These are phyloP conservation scores for Drosophila ficusphila DNA, from an alignment of 1,140 invertebrate genomes.

Conservation along the genomic window DNA sequence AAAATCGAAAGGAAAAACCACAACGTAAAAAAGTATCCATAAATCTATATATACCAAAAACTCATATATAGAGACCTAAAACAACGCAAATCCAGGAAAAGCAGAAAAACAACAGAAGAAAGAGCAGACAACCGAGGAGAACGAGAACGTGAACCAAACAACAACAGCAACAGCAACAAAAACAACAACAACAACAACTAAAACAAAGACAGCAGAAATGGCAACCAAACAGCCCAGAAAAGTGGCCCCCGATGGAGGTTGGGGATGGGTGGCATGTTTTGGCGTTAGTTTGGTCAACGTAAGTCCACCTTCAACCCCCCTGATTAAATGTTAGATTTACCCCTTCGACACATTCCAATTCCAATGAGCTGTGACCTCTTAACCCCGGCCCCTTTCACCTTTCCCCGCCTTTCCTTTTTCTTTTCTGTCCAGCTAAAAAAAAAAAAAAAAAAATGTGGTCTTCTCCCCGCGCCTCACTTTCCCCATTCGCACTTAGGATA, in stretches of 20 bases:
- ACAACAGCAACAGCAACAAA: background rate
- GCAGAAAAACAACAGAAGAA: constrained; percentile 19
- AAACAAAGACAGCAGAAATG: constrained; percentile 46
- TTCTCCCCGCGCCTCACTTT: background rate
- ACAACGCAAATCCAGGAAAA: constrained; percentile 32
- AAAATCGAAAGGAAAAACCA: constrained; percentile 11
- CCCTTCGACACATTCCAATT: background rate
- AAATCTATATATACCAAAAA: constrained; percentile 42
- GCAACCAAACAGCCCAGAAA: constrained; percentile 78
- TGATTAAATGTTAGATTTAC: background rate
- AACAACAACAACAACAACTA: too few species aligned
- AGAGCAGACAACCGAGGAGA: constrained; percentile 23
- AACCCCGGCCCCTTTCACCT: too few species aligned
- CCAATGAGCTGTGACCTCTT: constrained; percentile 19
- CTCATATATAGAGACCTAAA: constrained; percentile 47
- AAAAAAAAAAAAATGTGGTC: too few species aligned
- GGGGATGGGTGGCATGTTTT: constrained; percentile 92
- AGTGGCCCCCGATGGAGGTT: constrained; percentile 86
- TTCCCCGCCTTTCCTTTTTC: too few species aligned
- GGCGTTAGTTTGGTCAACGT: constrained; percentile 92
- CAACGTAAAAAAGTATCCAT: constrained; percentile 47
- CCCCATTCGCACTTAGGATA: constrained; percentile 43
- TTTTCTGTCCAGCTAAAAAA: background rate
- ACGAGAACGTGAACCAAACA: background rate
- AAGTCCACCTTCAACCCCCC: constrained; percentile 81